phyloP scores from a whole-genome alignment of 2,888 invertebrate genomes.

The Gryllus longicercus region DNA sequence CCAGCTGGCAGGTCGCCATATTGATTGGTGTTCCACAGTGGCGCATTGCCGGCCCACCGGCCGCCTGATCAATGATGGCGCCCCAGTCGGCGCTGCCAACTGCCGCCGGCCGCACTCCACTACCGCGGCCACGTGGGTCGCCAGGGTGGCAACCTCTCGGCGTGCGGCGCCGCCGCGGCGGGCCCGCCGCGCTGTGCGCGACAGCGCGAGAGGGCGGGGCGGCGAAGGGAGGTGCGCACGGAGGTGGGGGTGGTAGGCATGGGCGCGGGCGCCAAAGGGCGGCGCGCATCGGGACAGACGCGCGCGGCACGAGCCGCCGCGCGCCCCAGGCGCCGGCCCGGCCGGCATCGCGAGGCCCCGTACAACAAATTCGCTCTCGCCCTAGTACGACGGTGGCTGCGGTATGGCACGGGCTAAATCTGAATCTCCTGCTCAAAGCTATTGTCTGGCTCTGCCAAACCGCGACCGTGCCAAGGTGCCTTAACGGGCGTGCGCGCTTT shows the following conservation, averaged over 20 bases:
- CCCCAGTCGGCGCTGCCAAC: constrained; percentile 33
- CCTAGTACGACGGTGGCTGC: not conserved
- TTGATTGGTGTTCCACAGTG: constrained; percentile 17
- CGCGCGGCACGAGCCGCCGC: no score
- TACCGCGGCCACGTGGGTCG: constrained; percentile 35
- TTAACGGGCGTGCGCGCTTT: not conserved
- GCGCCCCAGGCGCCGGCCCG: no score
- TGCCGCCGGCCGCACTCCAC: constrained; percentile 26
- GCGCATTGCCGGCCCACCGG: constrained; percentile 20
- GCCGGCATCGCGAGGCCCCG: constrained; percentile 23
- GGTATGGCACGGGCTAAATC: constrained; percentile 11
- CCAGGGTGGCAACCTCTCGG: constrained; percentile 24
- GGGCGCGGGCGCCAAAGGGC: constrained; percentile 11
- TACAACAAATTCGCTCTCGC: constrained; percentile 32
- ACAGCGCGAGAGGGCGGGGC: not conserved
- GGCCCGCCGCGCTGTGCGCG: constrained; percentile 36
- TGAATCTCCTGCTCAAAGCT: not conserved
- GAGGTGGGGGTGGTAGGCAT: constrained; percentile 29
- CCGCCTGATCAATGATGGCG: constrained; percentile 36
- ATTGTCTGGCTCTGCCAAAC: not conserved
- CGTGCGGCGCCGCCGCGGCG: constrained; percentile 26
- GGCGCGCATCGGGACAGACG: no score
- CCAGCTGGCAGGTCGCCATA: constrained; percentile 17
- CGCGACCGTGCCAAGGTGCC: constrained; percentile 17
- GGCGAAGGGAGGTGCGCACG: constrained; percentile 32